These are phyloP conservation scores for Pipistrellus pygmaeus DNA, from an alignment of 2,797 vertebrate genomes.

Conservation along the genomic window DNA sequence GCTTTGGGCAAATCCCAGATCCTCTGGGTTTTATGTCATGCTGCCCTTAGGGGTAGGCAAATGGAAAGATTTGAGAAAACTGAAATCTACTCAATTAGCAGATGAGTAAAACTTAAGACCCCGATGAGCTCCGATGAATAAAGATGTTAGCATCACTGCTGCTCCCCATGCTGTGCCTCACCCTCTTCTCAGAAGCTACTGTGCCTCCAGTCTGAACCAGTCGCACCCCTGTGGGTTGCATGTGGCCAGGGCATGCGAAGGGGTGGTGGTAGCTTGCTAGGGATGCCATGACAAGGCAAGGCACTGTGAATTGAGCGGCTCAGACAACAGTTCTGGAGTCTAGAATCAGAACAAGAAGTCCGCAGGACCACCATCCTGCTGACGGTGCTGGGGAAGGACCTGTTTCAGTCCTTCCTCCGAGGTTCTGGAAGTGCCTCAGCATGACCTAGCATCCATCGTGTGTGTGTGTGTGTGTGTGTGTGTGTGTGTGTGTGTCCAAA, in stretches of 20 bases:
- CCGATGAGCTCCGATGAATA: neutral
- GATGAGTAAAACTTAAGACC: neutral
- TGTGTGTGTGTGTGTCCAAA: neutral
- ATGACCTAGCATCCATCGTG: fast-evolving
- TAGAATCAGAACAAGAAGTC: neutral
- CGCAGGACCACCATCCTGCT: neutral
- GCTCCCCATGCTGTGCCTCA: too few species aligned
- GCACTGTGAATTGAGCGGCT: fast-evolving
- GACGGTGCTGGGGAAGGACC: too few species aligned
- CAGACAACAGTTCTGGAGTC: neutral
- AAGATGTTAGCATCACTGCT: neutral
- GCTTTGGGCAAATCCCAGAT: neutral
- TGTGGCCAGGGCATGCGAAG: fast-evolving
- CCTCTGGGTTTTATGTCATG: neutral
- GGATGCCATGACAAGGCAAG: too few species aligned
- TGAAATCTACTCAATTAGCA: neutral
- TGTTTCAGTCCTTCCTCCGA: neutral
- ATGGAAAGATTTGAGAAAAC: neutral
- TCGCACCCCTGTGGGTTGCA: neutral
- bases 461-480: too few species aligned
- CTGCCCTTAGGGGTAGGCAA: neutral
- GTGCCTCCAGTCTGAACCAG: neutral
- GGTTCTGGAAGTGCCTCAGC: too few species aligned
- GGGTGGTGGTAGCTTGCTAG: fast-evolving
- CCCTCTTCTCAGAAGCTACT: neutral